Percentiles rank a stretch among this genome's conserved stretches.
These are phyloP conservation scores for Nymphalis polychloros DNA, from an alignment of 2,888 invertebrate genomes.

Conservation along the genomic window DNA sequence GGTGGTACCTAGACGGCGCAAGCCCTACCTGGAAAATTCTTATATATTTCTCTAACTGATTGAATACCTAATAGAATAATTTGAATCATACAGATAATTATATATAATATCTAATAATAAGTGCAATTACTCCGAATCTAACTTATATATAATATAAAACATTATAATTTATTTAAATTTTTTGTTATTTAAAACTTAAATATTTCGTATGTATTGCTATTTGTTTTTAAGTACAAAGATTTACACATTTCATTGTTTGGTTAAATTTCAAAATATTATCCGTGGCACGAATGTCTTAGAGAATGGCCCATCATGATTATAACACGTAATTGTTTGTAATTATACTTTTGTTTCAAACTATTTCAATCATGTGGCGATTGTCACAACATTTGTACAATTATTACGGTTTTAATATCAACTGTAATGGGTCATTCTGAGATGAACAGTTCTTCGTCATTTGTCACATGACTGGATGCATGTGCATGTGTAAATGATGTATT, in stretches of 20 bases:
- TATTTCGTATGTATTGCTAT: neutral
- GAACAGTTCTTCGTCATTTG: neutral
- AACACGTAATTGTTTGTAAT: slow-evolving; percentile 12
- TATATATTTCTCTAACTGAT: too few relatives aligned
- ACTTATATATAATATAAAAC: too few relatives aligned
- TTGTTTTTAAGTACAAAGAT: slow-evolving; percentile 7
- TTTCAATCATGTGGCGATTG: slow-evolving; percentile 16
- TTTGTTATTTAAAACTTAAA: neutral
- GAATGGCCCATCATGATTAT: neutral
- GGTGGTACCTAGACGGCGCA: too few relatives aligned
- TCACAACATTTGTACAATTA: slow-evolving; percentile 28
- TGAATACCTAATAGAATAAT: too few relatives aligned
- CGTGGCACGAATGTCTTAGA: neutral
- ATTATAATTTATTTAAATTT: neutral
- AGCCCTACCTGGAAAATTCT: too few relatives aligned
- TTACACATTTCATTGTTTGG: slow-evolving; percentile 21
- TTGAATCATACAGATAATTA: too few relatives aligned
- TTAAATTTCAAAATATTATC: slow-evolving; percentile 15
- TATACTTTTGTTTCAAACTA: slow-evolving; percentile 16
- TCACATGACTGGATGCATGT: neutral
- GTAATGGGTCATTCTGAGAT: neutral
- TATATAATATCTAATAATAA: too few relatives aligned
- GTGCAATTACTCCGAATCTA: too few relatives aligned
- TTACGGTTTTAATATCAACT: slow-evolving; percentile 13
- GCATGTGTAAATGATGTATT: neutral